Evolutionary conservation across 2,797 vertebrate species (phyloP), one percentile per base, ranked within the genome.

Genomic region (Chaetophractus vellerosus): DNA sequence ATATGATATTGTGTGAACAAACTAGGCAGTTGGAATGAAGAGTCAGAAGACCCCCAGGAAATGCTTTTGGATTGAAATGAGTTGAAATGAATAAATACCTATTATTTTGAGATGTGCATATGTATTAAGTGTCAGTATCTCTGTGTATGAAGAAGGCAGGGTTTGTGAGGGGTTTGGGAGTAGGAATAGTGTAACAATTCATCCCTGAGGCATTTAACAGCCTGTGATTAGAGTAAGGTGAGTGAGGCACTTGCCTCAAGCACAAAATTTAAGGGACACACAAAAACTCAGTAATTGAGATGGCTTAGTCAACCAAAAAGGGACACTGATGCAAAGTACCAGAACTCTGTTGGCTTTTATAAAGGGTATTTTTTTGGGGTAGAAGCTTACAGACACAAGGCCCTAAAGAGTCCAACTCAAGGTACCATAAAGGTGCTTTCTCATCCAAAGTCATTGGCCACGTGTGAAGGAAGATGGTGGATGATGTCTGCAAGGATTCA

Each of bases 1-100:
- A 16, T 1, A 6, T 1, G 6, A 4, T 4, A n/a, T 8, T 23
- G 5, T 21, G n/a, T 10, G n/a, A 61, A 24, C 2, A 28, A n/a
- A 80, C 14, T 31, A 3, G 9, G 31, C 11, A 19, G 3, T 23
- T 75, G 48, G 5, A 26, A 33, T 41, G 33, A 50, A 36, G 64
- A 64, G n/a, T 66, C 48, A 21, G 18, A 74, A 64, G 15, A 71
- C 8, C 1, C 1, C n/a, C 41, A 75, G 21, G 18, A 93, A 88
- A 50, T 85, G 21, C 4, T 8, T 83, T 45, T n/a, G 21, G 14
- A 36, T 1, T 31, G 18, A 81, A 91, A 83, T 38, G 31, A 91
- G n/a, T 1, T 31, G 18, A 81, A 91, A 83, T 38, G 31, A 91
- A 4, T 41, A 88, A 48, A 31, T 11, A 1, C 38, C 92, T 89